Base-by-base conservation (phyloP, 2,888 invertebrate genomes). In the Macroteleia sp. region DNA sequence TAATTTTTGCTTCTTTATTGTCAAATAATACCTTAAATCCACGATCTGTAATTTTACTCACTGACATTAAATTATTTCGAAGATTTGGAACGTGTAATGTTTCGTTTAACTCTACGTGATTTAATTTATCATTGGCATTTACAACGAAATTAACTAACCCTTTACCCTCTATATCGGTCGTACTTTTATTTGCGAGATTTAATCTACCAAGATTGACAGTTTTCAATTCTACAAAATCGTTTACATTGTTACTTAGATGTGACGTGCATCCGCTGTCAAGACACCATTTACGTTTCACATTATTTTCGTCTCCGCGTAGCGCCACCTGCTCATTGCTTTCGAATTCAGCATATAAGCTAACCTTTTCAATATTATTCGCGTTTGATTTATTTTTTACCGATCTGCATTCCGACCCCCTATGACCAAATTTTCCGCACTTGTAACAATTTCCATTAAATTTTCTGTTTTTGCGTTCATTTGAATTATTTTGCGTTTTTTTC, bases 251-350 rank as follows among this genome's bases (percentile, higher is more conserved):
- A 14, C 34, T 8, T 2, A 48, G 17, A n/a, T 48, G 48, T 5
- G 48, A 32, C 2, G 50, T 52, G 14, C 50, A 52, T 6, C 34
- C 34, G 5, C 50, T 52, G 6, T 52, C 50, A 10, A 52, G 50
- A n/a, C 50, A 52, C 50, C 34, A 52, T 34, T 34, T 34, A 34
- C 14, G 3, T 14, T 34, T 14, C 2, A 9, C 34, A 14, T 34
- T 14, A 34, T 34, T 2, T 8, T 25, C 25, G 25, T 10, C 30
- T 30, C 30, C 30, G 10, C 5, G 10, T 30, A 30, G 10, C 10
- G 30, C 30, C 10, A 10, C 9, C 10, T 30, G 30, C 9, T 10
- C 30, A 10, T 30, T 30, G 30, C 10, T 30, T 30, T 30, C 5
- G 5, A 8, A 6, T 25, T 25, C 25, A 4, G 25, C 25, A 28